A percentile compares a stretch with the other conserved stretches of the same genome.
Evolutionary conservation across 2,113 vertebrate genomes (phyloP).

Genomic region (Vidua chalybeata): DNA sequence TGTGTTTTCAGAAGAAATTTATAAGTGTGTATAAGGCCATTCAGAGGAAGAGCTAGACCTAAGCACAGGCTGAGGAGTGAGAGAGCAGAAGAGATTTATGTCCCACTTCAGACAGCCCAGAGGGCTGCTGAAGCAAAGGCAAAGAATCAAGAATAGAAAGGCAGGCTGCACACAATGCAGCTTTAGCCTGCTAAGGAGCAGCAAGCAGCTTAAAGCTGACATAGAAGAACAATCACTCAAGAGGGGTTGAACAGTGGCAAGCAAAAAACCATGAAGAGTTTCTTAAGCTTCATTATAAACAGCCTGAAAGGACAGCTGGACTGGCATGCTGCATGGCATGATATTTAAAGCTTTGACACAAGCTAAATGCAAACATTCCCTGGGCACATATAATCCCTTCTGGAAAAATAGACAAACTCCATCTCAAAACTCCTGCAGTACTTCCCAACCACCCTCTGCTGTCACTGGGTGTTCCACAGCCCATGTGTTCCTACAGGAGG

Average conservation of each 20-base stretch:
- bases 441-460: background rate
- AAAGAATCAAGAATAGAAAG: background rate
- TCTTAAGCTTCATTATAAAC: background rate
- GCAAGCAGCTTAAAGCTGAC: constrained; percentile 15
- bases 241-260: background rate
- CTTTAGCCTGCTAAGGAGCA: background rate
- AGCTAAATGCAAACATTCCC: background rate
- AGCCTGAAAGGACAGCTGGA: background rate
- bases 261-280: background rate
- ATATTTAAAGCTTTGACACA: background rate
- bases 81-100: background rate
- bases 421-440: background rate
- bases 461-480: background rate
- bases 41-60: background rate
- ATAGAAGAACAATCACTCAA: background rate
- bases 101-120: background rate
- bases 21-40: background rate
- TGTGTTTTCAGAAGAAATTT: background rate
- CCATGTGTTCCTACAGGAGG: fast-evolving
- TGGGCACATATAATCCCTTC: background rate
- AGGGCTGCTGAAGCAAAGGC: background rate
- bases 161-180: background rate
- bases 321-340: background rate
- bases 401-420: background rate
- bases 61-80: background rate